Percentiles rank a stretch among this genome's conserved stretches.
Evolutionary conservation across 2,888 invertebrate genomes (phyloP).

Genomic region (Petrolisthes cinctipes): DNA sequence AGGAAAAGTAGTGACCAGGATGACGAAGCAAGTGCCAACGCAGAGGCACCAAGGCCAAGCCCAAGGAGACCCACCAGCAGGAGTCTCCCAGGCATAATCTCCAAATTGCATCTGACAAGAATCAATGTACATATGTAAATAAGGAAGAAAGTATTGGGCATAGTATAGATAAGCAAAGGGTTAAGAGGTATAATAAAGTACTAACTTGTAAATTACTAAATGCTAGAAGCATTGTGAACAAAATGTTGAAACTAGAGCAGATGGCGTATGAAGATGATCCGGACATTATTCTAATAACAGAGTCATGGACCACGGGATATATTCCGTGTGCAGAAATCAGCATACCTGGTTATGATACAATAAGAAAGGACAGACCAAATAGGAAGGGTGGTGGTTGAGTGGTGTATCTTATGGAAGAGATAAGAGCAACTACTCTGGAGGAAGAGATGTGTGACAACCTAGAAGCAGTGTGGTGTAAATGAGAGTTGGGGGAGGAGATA

Average conservation of each 20-base stretch:
- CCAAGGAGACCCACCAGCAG: neutral
- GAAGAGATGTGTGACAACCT: neutral
- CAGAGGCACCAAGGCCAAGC: neutral
- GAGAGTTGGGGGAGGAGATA: neutral
- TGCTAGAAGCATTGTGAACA: neutral
- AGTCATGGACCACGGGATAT: neutral
- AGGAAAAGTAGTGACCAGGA: neutral
- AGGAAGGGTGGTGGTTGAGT: neutral
- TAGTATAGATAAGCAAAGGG: neutral
- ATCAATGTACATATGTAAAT: neutral
- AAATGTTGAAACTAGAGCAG: neutral
- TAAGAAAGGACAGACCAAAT: neutral
- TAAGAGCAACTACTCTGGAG: neutral
- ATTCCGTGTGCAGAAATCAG: neutral
- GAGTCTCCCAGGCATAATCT: neutral
- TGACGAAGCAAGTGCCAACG: neutral
- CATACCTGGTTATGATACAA: neutral
- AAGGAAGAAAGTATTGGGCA: neutral
- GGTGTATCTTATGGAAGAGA: neutral
- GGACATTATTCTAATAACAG: neutral
- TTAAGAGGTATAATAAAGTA: neutral
- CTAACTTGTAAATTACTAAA: neutral
- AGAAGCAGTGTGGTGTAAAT: constrained; percentile 1
- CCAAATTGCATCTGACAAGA: neutral
- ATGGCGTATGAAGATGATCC: neutral